Conservation (phyloP, 2,113 vertebrate species). For the Cavia porcellus region DNA sequence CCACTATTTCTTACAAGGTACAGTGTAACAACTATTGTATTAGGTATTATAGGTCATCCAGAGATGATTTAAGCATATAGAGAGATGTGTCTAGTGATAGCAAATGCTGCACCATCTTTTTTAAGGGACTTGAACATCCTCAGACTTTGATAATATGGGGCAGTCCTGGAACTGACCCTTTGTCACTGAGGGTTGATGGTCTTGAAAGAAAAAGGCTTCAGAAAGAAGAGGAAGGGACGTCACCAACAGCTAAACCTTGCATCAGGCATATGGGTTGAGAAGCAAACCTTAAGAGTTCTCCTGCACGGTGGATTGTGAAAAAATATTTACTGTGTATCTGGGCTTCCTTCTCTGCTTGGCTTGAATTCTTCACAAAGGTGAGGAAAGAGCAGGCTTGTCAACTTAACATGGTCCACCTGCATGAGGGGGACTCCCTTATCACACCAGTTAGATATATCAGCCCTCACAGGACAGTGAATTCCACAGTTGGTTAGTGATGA, state of each 20-base stretch:
- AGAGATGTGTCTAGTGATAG: background rate
- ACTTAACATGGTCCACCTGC: background rate
- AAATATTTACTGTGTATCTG: background rate
- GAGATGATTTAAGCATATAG: background rate
- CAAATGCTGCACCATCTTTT: background rate
- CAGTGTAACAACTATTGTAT: background rate
- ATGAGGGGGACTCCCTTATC: background rate
- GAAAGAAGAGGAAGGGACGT: background rate
- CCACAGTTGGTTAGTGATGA: background rate
- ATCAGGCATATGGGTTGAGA: background rate
- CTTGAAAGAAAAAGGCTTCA: background rate
- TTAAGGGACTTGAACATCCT: background rate
- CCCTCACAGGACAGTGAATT: background rate
- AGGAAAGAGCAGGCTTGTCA: background rate
- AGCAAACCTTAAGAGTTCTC: background rate
- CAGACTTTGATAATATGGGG: background rate
- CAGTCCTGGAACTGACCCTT: background rate
- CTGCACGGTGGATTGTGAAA: background rate
- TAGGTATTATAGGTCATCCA: background rate
- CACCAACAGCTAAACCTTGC: background rate
- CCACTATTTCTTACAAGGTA: background rate
- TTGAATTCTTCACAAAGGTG: background rate
- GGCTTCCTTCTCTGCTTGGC: background rate
- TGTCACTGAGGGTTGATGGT: background rate
- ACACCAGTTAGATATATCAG: background rate